Conservation (phyloP, 2,797 vertebrate species). For the Arrhamphus sclerolepis region DNA sequence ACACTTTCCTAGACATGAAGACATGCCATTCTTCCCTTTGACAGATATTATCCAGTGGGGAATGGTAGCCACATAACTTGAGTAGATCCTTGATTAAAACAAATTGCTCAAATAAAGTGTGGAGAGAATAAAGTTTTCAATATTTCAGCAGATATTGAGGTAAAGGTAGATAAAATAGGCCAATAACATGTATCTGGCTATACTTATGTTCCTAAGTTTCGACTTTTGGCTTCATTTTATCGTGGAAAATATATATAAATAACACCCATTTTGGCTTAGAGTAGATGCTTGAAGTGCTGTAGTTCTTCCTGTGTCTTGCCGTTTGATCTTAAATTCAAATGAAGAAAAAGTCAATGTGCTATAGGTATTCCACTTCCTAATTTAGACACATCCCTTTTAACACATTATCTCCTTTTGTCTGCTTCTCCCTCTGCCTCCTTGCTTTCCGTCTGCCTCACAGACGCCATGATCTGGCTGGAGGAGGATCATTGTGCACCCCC, state of each 20-base stretch:
- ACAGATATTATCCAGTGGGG: constrained; percentile 72
- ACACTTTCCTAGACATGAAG: constrained; percentile 75
- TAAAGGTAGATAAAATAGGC: constrained; percentile 26
- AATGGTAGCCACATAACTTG: constrained; percentile 50
- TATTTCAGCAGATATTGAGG: constrained; percentile 11
- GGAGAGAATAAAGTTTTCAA: constrained; percentile 28
- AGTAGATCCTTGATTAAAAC: constrained; percentile 67
- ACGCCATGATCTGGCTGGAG: constrained; percentile 55
- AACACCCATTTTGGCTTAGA: constrained; percentile 1
- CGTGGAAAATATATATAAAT: constrained; percentile 19
- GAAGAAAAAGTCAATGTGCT: neutral
- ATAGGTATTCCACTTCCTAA: constrained; percentile 51
- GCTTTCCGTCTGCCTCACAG: constrained; percentile 55
- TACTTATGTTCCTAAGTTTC: constrained; percentile 11
- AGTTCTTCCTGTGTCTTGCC: constrained; percentile 15
- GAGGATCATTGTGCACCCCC: constrained; percentile 50
- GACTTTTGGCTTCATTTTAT: constrained; percentile 14
- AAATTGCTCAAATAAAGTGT: constrained; percentile 50
- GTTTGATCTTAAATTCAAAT: constrained; percentile 18
- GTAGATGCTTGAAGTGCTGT: neutral
- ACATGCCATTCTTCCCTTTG: constrained; percentile 80
- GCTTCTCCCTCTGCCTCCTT: constrained; percentile 30
- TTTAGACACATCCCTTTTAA: constrained; percentile 44
- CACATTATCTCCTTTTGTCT: constrained; percentile 31
- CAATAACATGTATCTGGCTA: constrained; percentile 34